A percentile compares a stretch with the other conserved stretches of the same genome.
Conservation (phyloP, 2,797 vertebrate genomes). For the Leucoraja ocellata region DNA sequence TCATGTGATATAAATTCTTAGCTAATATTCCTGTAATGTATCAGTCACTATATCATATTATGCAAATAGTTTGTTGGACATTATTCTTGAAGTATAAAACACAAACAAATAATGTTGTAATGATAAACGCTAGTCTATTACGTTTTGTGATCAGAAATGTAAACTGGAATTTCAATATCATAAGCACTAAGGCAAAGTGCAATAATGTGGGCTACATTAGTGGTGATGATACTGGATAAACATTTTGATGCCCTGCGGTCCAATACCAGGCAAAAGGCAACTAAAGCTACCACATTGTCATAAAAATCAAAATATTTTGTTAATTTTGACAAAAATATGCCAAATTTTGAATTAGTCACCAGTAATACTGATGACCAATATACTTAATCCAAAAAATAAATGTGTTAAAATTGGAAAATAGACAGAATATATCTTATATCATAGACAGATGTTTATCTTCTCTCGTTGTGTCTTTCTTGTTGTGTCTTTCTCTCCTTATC, state of each 20-base stretch:
- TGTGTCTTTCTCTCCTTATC: not conserved
- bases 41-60: not conserved
- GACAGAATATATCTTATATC: not conserved
- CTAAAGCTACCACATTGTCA: not conserved
- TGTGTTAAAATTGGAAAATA: not conserved
- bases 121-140: too few species aligned
- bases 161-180: not conserved
- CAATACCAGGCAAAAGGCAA: not conserved
- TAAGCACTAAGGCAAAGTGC: not conserved
- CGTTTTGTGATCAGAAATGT: not conserved
- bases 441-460: not conserved
- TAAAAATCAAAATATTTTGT: not conserved
- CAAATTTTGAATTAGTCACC: not conserved
- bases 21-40: not conserved
- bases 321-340: not conserved
- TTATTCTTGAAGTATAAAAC: not conserved
- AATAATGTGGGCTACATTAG: not conserved
- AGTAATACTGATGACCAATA: not conserved
- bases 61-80: not conserved
- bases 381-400: not conserved
- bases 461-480: not conserved
- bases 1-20: not conserved
- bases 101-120: not conserved
- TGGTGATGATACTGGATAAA: not conserved
- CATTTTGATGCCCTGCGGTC: not conserved